Evolutionary conservation across 1,140 invertebrate species (phyloP).

Genomic region (Anoplolepis gracilipes): DNA sequence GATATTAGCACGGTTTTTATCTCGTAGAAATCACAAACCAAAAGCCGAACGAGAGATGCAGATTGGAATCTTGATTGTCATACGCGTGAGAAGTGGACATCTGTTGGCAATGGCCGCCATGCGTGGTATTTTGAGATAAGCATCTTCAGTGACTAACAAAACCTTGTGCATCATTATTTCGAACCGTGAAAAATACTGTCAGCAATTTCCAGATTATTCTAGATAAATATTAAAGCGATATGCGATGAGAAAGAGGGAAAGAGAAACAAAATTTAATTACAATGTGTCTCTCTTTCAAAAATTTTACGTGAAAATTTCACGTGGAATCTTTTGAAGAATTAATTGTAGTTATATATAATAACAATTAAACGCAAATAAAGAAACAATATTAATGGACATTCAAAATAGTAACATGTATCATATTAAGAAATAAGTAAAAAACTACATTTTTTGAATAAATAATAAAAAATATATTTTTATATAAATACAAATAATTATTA

Average conservation of each 20-base stretch:
- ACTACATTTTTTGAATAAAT: neutral
- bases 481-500: too few species aligned
- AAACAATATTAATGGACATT: neutral
- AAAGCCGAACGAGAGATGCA: conserved; percentile 52
- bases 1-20: conserved; percentile 14
- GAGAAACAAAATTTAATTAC: too few species aligned
- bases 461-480: neutral
- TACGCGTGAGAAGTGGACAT: conserved; percentile 79
- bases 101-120: conserved; percentile 74
- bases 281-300: neutral
- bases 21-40: conserved; percentile 49
- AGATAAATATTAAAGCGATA: conserved; percentile 43
- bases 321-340: neutral
- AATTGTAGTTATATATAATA: neutral
- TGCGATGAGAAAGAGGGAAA: conserved; percentile 16
- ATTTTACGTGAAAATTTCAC: neutral
- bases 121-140: conserved; percentile 75
- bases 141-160: conserved; percentile 74
- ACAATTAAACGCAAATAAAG: neutral
- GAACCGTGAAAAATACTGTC: conserved; percentile 58
- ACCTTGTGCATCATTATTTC: conserved; percentile 76
- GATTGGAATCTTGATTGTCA: conserved; percentile 76
- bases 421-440: too few species aligned
- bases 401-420: neutral
- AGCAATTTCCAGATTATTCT: conserved; percentile 53